Evolutionary conservation across 2,113 vertebrate species (phyloP), one percentile per base, ranked within the genome.

Genomic region (Gavia stellata): DNA sequence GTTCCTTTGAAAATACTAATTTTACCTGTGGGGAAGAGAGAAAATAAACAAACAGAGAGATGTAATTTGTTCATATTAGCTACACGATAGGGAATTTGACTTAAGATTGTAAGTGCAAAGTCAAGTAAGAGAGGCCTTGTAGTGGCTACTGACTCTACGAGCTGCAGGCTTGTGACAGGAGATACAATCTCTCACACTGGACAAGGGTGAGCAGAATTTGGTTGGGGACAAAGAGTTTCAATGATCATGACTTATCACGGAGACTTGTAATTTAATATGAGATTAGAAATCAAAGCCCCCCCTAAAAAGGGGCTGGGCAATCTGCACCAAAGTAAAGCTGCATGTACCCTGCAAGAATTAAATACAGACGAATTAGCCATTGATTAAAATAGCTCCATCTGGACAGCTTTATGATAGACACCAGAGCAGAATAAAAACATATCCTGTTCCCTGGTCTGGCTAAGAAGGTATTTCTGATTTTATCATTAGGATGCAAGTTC

Each of bases 1-100:
- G 98, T 96, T 99, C 99, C 97, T 99, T 99, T 50, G 98, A 98
- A 97, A 99, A 98, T 63, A 98, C 96, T 97, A 99, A 87, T 97
- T 99, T 99, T 45, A 99, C 98, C 99, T 99, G 98, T 66, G 91
- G 96, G 90, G 56, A 63, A 91, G 40, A 97, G 52, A 84, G n/a
- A 86, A 85, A 81, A 96, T 74, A 94, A 65, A 63, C 88, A 90
- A 81, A 90, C 68, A 97, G 53, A 95, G 20, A 95, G 23, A 67
- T 20, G 80, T 50, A 9, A 92, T 91, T 96, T 52, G 75, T 61
- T 93, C 38, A 11, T 21, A 36, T 95, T 71, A 88, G 71, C 10
- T 63, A 77, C 72, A 34, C 0, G 0, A 70, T 62, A 83, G 56
- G 75, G 44, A 90, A 10, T 7, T 82, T 68, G 66, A 73, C 6